Percentiles rank a stretch among this genome's conserved stretches.
phyloP scores from a whole-genome alignment of 2,797 vertebrate genomes.

The Phrynocephalus vlangalii region DNA sequence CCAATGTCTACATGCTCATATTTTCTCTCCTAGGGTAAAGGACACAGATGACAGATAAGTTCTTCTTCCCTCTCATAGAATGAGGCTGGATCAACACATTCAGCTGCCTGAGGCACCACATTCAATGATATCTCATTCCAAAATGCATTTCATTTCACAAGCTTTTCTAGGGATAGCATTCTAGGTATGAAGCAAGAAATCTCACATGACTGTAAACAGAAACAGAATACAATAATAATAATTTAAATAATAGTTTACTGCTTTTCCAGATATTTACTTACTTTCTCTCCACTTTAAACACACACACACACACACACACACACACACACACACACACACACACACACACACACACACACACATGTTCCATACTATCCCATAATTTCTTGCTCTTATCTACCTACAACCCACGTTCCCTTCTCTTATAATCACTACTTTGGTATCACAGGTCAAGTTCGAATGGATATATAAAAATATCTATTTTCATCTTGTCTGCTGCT shows the following conservation, averaged over 20 bases:
- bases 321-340: not conserved
- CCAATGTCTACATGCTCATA: not conserved
- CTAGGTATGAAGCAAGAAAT: not conserved
- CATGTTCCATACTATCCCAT: slow-evolving; percentile 14
- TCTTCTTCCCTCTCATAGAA: not conserved
- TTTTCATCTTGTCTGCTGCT: not conserved
- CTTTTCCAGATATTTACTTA: not conserved
- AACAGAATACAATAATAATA: not conserved
- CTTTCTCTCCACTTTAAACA: slow-evolving; percentile 5
- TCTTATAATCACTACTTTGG: slow-evolving; percentile 30
- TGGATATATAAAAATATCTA: not conserved
- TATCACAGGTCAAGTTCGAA: slow-evolving; percentile 43
- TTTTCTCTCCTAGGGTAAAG: not conserved
- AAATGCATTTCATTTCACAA: not conserved
- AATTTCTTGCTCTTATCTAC: slow-evolving; percentile 5
- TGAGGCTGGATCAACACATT: not conserved
- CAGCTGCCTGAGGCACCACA: not conserved
- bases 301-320: not conserved
- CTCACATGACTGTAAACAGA: not conserved
- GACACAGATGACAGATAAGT: not conserved
- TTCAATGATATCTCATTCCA: not conserved
- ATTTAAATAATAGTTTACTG: not conserved
- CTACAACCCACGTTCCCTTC: not conserved
- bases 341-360: slow-evolving; percentile 36
- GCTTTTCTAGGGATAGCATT: no score